Percentiles rank a stretch among this genome's conserved stretches.
Evolutionary conservation across 2,888 invertebrate species (phyloP).

Genomic region (Orchesellides sinensis): DNA sequence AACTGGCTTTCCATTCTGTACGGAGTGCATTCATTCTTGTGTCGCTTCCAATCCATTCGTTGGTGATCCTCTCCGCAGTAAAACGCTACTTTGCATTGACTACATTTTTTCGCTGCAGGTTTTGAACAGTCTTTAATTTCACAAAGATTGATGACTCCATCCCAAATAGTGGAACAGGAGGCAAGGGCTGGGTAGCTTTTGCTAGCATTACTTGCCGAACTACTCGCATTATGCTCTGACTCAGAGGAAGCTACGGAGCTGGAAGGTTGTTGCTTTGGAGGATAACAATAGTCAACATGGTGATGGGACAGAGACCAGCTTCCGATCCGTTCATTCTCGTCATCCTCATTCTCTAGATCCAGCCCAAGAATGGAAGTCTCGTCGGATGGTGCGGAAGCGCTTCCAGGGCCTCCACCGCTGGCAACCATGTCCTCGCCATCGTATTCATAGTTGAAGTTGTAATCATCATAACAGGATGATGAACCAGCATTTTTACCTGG

Average conservation of each 20-base stretch:
- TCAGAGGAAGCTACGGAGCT: slow-evolving; percentile 62
- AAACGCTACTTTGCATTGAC: slow-evolving; percentile 67
- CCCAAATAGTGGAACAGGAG: slow-evolving; percentile 65
- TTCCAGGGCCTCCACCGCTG: slow-evolving; percentile 15
- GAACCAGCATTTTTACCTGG: not conserved
- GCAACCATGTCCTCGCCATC: not conserved
- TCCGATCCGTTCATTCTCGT: slow-evolving; percentile 37
- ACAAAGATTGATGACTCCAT: slow-evolving; percentile 66
- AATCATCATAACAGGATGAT: slow-evolving; percentile 41
- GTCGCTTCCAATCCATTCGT: slow-evolving; percentile 68
- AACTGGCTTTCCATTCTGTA: slow-evolving; percentile 60
- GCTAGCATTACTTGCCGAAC: slow-evolving; percentile 37
- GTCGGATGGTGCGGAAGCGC: slow-evolving; percentile 10
- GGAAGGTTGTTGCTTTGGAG: slow-evolving; percentile 20
- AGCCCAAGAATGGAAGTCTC: slow-evolving; percentile 37
- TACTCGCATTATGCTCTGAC: slow-evolving; percentile 56
- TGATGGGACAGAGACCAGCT: slow-evolving; percentile 51
- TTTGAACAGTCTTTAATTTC: slow-evolving; percentile 66
- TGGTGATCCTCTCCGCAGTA: slow-evolving; percentile 73
- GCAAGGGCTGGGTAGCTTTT: slow-evolving; percentile 41
- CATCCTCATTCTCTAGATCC: slow-evolving; percentile 48
- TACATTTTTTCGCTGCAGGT: slow-evolving; percentile 70
- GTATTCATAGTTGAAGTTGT: slow-evolving; percentile 30
- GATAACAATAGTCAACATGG: slow-evolving; percentile 25
- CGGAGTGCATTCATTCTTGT: slow-evolving; percentile 68